Evolutionary conservation across 1,140 invertebrate species (phyloP).

Genomic region (Diprion similis): DNA sequence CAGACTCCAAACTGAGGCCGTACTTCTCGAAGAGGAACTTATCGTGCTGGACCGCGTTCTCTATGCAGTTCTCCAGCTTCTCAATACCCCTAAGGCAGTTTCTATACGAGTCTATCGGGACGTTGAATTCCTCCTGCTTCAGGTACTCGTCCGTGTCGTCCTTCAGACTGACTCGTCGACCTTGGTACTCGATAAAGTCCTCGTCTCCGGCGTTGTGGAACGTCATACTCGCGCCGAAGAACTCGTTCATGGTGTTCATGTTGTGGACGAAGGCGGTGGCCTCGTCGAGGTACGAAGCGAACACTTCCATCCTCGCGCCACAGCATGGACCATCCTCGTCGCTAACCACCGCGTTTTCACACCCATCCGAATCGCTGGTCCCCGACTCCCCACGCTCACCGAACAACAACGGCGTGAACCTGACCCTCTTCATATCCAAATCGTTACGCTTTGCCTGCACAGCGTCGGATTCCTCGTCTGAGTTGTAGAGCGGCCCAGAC

Average conservation of each 20-base stretch:
- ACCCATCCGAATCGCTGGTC: conserved; percentile 26
- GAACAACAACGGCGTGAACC: conserved; percentile 17
- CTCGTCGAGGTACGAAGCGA: conserved; percentile 43
- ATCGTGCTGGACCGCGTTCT: conserved; percentile 38
- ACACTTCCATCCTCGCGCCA: conserved; percentile 23
- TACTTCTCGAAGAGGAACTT: conserved; percentile 39
- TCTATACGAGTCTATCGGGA: conserved; percentile 39
- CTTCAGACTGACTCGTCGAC: conserved; percentile 21
- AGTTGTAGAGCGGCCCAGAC: background rate
- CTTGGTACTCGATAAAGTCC: conserved; percentile 25
- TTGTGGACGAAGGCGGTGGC: conserved; percentile 45
- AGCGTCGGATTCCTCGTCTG: background rate
- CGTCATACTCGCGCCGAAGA: conserved; percentile 28
- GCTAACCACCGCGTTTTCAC: conserved; percentile 8
- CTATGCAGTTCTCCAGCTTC: conserved; percentile 44
- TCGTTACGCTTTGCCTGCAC: background rate
- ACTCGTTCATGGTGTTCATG: conserved; percentile 45
- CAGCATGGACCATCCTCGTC: conserved; percentile 6
- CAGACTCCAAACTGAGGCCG: conserved; percentile 38
- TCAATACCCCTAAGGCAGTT: conserved; percentile 44
- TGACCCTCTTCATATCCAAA: conserved; percentile 22
- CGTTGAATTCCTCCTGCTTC: conserved; percentile 24
- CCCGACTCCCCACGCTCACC: conserved; percentile 5
- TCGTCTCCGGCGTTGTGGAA: conserved; percentile 11
- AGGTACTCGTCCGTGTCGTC: conserved; percentile 29